Conservation (phyloP, 2,113 vertebrate species). For the Trachemys scripta region DNA sequence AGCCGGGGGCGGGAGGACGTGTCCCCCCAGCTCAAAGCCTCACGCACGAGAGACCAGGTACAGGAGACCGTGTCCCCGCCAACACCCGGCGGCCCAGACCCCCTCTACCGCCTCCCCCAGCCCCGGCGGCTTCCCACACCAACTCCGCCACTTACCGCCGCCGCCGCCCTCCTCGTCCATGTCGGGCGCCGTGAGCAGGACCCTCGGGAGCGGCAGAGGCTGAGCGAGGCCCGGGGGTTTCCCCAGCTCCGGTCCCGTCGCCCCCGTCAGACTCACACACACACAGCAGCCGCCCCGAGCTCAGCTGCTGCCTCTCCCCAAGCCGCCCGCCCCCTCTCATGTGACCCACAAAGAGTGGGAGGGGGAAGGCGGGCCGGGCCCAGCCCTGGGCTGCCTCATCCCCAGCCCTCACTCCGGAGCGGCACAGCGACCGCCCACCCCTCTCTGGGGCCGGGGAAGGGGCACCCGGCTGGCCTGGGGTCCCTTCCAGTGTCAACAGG, state of each 20-base stretch:
- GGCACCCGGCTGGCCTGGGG: too few species aligned
- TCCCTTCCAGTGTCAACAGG: fast-evolving
- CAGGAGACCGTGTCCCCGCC: not conserved
- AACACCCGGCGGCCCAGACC: not conserved
- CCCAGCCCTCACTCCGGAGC: not conserved
- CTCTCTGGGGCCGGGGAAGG: fast-evolving
- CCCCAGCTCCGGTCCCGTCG: not conserved
- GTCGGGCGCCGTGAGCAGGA: not conserved
- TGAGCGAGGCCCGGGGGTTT: not conserved
- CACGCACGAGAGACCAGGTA: not conserved
- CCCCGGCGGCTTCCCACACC: not conserved
- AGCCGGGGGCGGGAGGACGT: too few species aligned
- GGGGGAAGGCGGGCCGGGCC: not conserved
- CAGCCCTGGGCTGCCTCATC: not conserved
- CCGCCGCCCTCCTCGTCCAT: conserved; percentile 69
- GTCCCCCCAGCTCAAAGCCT: too few species aligned
- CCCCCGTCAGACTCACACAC: not conserved
- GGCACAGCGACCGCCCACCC: fast-evolving
- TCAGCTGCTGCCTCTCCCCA: not conserved
- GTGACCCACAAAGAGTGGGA: conserved; percentile 36
- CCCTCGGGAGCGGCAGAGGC: not conserved
- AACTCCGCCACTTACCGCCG: conserved; percentile 28
- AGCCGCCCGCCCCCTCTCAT: conserved; percentile 60
- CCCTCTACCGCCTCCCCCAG: not conserved
- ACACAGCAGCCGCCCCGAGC: not conserved